Evolutionary conservation across 1,140 invertebrate species (phyloP), one percentile per base, ranked within the genome.

Genomic region (Aphaenogaster rudis): DNA sequence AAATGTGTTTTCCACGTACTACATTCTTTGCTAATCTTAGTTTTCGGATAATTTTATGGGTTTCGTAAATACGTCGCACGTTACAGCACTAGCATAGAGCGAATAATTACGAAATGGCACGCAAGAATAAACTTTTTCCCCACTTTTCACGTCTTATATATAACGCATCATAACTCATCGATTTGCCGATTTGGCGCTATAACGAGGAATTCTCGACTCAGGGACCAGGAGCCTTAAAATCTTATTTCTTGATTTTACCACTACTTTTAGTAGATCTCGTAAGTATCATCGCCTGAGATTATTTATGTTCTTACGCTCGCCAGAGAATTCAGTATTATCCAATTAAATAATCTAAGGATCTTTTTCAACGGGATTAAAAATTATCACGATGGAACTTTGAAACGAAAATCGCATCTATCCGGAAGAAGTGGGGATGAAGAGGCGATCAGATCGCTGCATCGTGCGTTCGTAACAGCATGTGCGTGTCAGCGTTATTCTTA

Each of bases 401-500:
- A 81, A 45, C 15, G 5, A 48, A 33, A 82, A 50, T 78, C 36
- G n/a, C 48, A 69, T 48, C 9, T 50, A 79, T 86, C 33, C 17
- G 48, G 50, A 36, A 39, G 39, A 39, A 48, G 13, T 28, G 42
- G 17, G 17, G 11, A 59, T 9, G 13, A 50, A 54, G 33, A 63
- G 15, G 48, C n/a, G 50, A 59, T 69, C 33, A 80, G 54, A 59
- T 52, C 7, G 72, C 54, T 45, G 59, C 13, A 67, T 88, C 54
- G 61, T 69, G 69, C 57, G 42, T 82, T 52, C 71, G 82, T 69
- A 80, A 89, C 50, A 81, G 88, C 86, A 88, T 94, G 92, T 94
- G 93, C 94, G 92, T 94, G 94, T 94, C 94, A 95, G 93, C 92
- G 93, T 91, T 94, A 94, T 89, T 94, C 94, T 92, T 94, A 95